phyloP scores from a whole-genome alignment of 2,888 invertebrate species.

The Corythucha ciliata region DNA sequence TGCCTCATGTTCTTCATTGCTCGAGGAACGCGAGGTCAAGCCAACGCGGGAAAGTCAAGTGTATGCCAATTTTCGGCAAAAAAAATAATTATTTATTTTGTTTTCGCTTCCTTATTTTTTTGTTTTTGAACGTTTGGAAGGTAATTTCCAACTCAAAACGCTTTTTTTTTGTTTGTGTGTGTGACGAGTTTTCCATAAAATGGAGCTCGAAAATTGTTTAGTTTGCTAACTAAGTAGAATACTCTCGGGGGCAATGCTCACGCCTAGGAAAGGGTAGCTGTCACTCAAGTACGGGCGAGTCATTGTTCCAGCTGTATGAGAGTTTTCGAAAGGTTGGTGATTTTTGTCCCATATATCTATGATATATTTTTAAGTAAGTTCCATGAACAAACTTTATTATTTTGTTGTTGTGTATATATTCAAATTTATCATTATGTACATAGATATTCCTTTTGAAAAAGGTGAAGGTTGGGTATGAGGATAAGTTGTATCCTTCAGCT shows the following conservation, averaged over 20 bases:
- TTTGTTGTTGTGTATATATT: conserved; percentile 1
- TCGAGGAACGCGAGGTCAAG: too few species aligned
- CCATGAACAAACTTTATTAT: conserved; percentile 62
- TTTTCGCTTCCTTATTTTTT: conserved; percentile 14
- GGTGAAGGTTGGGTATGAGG: too few species aligned
- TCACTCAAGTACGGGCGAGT: too few species aligned
- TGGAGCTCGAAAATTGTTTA: conserved; percentile 21
- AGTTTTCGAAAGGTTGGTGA: conserved; percentile 50
- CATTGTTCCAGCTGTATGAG: conserved; percentile 7
- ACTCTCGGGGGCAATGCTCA: conserved; percentile 13
- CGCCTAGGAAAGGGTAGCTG: too few species aligned
- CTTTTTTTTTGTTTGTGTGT: conserved; percentile 23
- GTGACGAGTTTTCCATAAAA: conserved; percentile 8
- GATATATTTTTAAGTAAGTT: conserved; percentile 93
- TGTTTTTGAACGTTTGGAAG: conserved; percentile 41
- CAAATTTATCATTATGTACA: too few species aligned
- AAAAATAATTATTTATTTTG: conserved; percentile 8
- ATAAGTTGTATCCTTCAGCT: too few species aligned
- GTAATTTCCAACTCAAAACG: conserved; percentile 45
- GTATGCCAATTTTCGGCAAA: conserved; percentile 35
- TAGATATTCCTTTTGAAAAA: too few species aligned
- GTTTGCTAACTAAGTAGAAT: conserved; percentile 34
- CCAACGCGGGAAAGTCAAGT: conserved; percentile 28
- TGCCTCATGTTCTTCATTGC: conserved; percentile 9
- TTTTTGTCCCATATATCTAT: conserved; percentile 95